These are phyloP conservation scores for Trematocara marginatum DNA, from an alignment of 2,113 vertebrate genomes.

Conservation along the genomic window DNA sequence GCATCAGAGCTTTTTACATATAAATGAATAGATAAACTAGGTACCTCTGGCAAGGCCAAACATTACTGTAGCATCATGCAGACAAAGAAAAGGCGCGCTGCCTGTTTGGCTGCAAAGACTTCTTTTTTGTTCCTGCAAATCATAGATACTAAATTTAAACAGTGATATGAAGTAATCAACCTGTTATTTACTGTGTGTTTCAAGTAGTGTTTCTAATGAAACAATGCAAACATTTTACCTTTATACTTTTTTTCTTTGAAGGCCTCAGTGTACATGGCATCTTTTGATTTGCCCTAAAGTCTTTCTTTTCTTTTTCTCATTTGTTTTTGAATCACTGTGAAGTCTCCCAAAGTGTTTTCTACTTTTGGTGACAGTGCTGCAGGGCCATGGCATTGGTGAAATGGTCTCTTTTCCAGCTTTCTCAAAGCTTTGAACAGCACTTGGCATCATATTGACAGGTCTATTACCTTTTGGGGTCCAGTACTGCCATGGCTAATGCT, in stretches of 20 bases:
- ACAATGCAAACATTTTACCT: neutral
- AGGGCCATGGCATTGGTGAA: neutral
- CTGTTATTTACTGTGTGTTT: neutral
- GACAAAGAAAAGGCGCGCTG: neutral
- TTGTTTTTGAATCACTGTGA: neutral
- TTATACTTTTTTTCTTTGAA: neutral
- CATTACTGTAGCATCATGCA: neutral
- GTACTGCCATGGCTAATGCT: neutral
- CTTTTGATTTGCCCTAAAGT: neutral
- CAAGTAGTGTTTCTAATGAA: neutral
- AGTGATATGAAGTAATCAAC: neutral
- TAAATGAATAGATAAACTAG: neutral
- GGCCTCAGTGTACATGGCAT: neutral
- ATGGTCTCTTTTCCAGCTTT: neutral
- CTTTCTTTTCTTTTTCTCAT: neutral
- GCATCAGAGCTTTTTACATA: neutral
- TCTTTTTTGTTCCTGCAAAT: neutral
- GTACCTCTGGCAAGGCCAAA: neutral
- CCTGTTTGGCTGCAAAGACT: neutral
- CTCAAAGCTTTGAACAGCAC: neutral
- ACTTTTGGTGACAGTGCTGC: neutral
- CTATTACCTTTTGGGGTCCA: neutral
- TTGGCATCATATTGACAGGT: neutral
- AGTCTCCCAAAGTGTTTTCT: neutral
- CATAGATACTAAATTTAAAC: neutral